Conservation (phyloP, 2,113 vertebrate genomes). For the Micromys minutus region DNA sequence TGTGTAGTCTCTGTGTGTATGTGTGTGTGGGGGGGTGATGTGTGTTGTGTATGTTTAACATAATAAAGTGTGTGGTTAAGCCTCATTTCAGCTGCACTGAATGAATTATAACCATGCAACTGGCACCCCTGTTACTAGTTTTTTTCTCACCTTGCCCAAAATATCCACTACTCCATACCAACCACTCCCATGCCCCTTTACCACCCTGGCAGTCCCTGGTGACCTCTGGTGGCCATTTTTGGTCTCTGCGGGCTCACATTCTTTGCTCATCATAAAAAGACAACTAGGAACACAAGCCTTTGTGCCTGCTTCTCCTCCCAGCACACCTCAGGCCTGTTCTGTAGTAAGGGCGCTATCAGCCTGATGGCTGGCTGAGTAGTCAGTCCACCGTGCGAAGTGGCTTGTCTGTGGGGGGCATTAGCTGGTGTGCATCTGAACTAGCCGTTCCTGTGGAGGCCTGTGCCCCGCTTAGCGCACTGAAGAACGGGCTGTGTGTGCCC, state of each 20-base stretch:
- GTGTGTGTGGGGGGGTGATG: neutral
- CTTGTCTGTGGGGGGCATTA: fast-evolving
- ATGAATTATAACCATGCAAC: too few species aligned
- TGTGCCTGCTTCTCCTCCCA: neutral
- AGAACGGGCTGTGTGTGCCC: fast-evolving
- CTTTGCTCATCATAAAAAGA: neutral
- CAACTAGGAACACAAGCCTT: fast-evolving
- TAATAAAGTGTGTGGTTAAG: neutral
- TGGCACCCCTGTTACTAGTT: neutral
- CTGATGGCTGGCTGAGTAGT: fast-evolving
- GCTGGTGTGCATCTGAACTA: fast-evolving
- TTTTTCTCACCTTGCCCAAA: neutral
- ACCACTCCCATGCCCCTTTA: neutral
- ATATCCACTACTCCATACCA: neutral
- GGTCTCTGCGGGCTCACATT: neutral
- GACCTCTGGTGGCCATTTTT: neutral
- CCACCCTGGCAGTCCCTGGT: neutral
- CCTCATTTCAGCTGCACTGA: neutral
- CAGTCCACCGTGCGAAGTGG: fast-evolving
- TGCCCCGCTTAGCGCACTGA: fast-evolving
- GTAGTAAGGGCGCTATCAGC: fast-evolving
- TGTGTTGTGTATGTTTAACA: neutral
- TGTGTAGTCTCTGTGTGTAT: too few species aligned
- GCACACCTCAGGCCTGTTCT: fast-evolving
- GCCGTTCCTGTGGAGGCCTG: fast-evolving